A percentile compares a stretch with the other conserved stretches of the same genome.
phyloP scores from a whole-genome alignment of 2,113 vertebrate species.

The Herpetotheres cachinnans region DNA sequence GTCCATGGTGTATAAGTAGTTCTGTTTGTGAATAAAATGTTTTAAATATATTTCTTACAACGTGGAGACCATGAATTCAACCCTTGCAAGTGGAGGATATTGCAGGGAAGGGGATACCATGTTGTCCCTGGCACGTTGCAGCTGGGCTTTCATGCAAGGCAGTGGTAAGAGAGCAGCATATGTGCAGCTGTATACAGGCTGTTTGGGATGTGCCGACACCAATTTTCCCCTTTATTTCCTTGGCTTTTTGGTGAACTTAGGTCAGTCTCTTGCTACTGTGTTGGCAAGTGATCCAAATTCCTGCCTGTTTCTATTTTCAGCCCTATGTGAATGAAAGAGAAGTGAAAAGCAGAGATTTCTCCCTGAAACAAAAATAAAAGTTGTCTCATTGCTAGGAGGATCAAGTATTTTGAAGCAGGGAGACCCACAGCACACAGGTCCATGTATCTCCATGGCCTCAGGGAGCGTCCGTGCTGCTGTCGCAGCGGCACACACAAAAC shows the following conservation, averaged over 20 bases:
- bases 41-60: conserved; percentile 39
- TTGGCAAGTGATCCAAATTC: background rate
- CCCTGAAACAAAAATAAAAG: background rate
- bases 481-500: background rate
- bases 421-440: background rate
- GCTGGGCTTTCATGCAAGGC: background rate
- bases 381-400: background rate
- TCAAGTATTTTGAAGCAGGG: background rate
- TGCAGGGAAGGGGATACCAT: background rate
- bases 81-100: background rate
- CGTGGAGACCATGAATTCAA: conserved; percentile 16
- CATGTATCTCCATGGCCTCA: accelerated
- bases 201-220: background rate
- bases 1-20: conserved; percentile 45
- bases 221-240: background rate
- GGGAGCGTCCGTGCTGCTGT: accelerated
- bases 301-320: background rate
- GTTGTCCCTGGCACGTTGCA: background rate
- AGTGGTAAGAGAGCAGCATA: background rate
- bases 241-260: background rate
- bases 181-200: background rate
- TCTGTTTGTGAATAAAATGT: conserved; percentile 65
- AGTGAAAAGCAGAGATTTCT: background rate
- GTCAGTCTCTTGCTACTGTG: background rate
- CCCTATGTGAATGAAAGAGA: background rate